A percentile compares a stretch with the other conserved stretches of the same genome.
Evolutionary conservation across 2,797 vertebrate genomes (phyloP).

Genomic region (Hozukius guyotensis): DNA sequence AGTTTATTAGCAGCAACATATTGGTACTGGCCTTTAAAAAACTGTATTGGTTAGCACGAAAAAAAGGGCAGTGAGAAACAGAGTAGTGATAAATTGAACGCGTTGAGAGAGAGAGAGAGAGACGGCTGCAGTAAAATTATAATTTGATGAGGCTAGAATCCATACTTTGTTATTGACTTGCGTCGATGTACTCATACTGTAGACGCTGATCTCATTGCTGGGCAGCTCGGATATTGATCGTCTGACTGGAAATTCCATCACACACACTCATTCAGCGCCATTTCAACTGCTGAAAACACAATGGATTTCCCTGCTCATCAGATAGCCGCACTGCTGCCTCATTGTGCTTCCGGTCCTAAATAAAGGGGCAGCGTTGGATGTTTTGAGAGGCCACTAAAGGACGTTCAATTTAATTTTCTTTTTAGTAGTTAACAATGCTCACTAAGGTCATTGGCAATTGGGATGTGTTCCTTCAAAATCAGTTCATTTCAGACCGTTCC

Average conservation of each 20-base stretch:
- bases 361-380: not conserved
- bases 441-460: not conserved
- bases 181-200: conserved; percentile 58
- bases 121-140: conserved; percentile 61
- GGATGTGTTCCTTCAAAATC: not conserved
- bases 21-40: not conserved
- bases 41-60: not conserved
- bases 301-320: conserved; percentile 37
- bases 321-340: not conserved
- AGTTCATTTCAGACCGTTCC: not conserved
- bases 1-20: not conserved
- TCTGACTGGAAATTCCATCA: conserved; percentile 65
- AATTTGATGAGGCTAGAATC: conserved; percentile 70
- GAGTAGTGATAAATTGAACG: conserved; percentile 14
- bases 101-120: conserved; percentile 28
- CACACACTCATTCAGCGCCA: conserved; percentile 28
- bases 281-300: conserved; percentile 33
- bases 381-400: not conserved
- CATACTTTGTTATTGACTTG: conserved; percentile 62
- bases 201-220: conserved; percentile 68
- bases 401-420: not conserved
- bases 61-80: conserved; percentile 1
- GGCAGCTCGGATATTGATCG: conserved; percentile 65
- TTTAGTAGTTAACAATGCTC: not conserved
- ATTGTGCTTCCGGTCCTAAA: not conserved